phyloP scores from a whole-genome alignment of 2,888 invertebrate species.

The Chymomyza procnemis region DNA sequence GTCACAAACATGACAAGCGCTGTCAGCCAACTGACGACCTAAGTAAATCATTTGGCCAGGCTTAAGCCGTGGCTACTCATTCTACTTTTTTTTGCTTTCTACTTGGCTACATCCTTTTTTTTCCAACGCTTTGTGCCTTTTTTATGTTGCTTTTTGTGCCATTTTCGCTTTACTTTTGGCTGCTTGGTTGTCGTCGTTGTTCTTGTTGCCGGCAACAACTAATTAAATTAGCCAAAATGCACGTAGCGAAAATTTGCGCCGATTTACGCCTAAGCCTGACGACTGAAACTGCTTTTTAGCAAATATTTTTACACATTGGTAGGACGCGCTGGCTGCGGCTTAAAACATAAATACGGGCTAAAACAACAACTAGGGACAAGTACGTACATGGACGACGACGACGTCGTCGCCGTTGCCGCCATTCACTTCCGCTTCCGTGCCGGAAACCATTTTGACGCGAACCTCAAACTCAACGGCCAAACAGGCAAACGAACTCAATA shows the following conservation, averaged over 20 bases:
- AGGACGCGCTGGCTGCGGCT: conserved; percentile 40
- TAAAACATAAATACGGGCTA: conserved; percentile 64
- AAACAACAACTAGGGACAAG: neutral
- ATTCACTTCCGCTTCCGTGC: conserved; percentile 66
- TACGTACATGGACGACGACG: neutral
- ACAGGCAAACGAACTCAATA: neutral
- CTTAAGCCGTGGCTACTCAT: neutral
- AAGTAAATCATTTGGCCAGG: conserved; percentile 62
- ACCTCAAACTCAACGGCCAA: conserved; percentile 32
- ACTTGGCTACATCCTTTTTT: too few species aligned
- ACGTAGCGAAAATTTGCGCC: conserved; percentile 3
- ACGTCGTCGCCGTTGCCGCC: conserved; percentile 25
- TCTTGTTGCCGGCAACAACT: conserved; percentile 53
- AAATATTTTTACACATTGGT: conserved; percentile 16
- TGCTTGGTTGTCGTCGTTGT: too few species aligned
- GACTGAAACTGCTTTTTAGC: conserved; percentile 40
- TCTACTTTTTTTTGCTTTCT: neutral
- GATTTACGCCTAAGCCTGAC: neutral
- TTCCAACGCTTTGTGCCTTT: neutral
- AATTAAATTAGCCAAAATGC: conserved; percentile 58
- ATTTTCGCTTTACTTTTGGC: neutral
- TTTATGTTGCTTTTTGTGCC: neutral
- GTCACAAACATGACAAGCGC: conserved; percentile 69
- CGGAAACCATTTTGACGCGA: conserved; percentile 71
- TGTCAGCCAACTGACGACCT: conserved; percentile 51